A percentile compares a stretch with the other conserved stretches of the same genome.
These are phyloP conservation scores for Bombyx mandarina DNA, from an alignment of 1,140 invertebrate species.

Conservation along the genomic window DNA sequence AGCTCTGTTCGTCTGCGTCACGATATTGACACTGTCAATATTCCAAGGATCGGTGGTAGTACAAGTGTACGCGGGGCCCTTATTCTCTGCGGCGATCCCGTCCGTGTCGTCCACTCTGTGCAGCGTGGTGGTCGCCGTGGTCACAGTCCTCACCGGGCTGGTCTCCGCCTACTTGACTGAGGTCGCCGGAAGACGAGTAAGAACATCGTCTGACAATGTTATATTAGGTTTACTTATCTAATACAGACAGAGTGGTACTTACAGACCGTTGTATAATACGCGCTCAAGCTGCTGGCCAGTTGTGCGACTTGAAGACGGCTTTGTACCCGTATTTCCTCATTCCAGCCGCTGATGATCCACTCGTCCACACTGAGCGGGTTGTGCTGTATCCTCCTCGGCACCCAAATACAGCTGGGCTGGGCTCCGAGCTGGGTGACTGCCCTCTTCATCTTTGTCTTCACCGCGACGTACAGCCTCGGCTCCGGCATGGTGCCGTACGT, in stretches of 20 bases:
- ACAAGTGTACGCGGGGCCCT: conserved; percentile 32
- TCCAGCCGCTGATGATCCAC: conserved; percentile 43
- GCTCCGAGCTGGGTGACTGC: conserved; percentile 41
- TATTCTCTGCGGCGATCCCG: conserved; percentile 38
- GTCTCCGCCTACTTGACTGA: conserved; percentile 33
- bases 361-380: conserved; percentile 26
- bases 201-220: conserved; percentile 10
- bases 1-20: conserved; percentile 17
- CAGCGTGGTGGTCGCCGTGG: conserved; percentile 34
- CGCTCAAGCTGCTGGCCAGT: no score
- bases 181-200: conserved; percentile 37
- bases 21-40: conserved; percentile 21
- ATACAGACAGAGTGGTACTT: no score
- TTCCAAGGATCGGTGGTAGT: conserved; percentile 36
- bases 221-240: background rate
- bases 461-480: conserved; percentile 30
- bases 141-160: conserved; percentile 23
- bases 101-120: conserved; percentile 34
- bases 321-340: conserved; percentile 3
- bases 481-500: conserved; percentile 47
- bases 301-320: background rate
- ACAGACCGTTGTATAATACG: no score
- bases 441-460: conserved; percentile 33
- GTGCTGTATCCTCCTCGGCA: conserved; percentile 31
- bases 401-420: conserved; percentile 42